These are phyloP conservation scores for Sebastes hopkinsi DNA, from an alignment of 2,797 vertebrate species.

Conservation along the genomic window DNA sequence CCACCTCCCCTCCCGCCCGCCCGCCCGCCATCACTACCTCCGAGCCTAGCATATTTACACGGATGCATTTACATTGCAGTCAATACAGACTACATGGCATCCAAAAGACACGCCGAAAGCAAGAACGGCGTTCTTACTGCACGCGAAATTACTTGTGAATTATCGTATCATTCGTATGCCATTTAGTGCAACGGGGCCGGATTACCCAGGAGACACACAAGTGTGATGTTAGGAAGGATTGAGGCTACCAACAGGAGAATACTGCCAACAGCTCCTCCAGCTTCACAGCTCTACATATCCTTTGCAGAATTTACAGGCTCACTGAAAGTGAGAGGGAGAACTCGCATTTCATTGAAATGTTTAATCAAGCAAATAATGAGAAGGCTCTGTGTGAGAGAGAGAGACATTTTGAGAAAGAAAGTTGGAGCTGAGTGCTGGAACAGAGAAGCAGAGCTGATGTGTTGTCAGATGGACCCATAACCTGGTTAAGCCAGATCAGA, in stretches of 20 bases:
- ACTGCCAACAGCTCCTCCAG: not conserved
- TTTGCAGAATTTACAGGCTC: not conserved
- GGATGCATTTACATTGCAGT: no score
- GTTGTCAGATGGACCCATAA: conserved; percentile 55
- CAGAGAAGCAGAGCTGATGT: conserved; percentile 38
- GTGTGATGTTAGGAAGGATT: not conserved
- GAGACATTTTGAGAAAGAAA: conserved; percentile 8
- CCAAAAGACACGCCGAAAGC: no score
- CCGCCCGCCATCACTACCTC: no score
- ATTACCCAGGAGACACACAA: not conserved
- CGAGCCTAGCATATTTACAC: no score
- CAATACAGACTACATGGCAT: no score
- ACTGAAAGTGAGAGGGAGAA: not conserved
- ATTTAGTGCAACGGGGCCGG: no score
- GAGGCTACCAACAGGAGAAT: not conserved
- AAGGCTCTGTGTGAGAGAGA: not conserved
- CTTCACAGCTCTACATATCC: not conserved
- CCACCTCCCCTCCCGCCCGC: no score
- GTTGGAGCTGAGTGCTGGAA: conserved; percentile 19
- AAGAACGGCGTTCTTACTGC: no score
- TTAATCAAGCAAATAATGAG: conserved; percentile 12
- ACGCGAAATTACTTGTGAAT: no score
- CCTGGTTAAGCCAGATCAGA: conserved; percentile 63
- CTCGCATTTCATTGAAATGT: conserved; percentile 14
- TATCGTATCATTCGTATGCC: no score